Base-by-base conservation (phyloP, 2,888 invertebrate species). In the Tuberolachnus salignus region DNA sequence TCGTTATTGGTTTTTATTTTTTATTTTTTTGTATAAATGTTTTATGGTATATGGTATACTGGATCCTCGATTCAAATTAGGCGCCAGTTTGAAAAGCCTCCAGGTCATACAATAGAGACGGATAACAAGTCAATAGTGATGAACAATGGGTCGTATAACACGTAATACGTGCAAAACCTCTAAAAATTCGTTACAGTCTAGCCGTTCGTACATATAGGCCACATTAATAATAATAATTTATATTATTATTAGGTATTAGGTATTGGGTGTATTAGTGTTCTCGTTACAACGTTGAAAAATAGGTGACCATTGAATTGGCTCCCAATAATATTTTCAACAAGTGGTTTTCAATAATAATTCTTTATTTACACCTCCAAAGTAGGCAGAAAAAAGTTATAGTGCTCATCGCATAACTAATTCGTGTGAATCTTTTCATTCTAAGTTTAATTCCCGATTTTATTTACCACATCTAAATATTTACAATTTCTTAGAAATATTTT, bases 161-260 rank as follows among this genome's bases (percentile, higher is more conserved):
- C 16, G 13, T 19, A 21, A 23, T 21, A n/a, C 44, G 53, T 53
- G 53, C 53, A 74, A 64, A 44, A 53, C 73, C 53, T 73, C 63
- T 23, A 13, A 44, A 73, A 64, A 64, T 74, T 64, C 73, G 63
- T 42, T 53, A 64, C 73, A 53, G 73, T 74, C 73, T 42, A n/a
- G 44, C 72, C 21, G 26, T 51, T 61, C 19, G 49, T 61, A 19
- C 3, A 19, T 13, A 44, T 21, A 23, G 44, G 44, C 53, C 21
- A 74, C 53, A n/a, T 74, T 4, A 64, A 74, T 74, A 9, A 73
- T 51, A 16, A 21, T 53, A 55, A 67, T 46, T n/a, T 14, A 46
- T 64, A 16, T 21, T 21, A n/a, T 2, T 34, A 13, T 34, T 34
- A 34, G 34, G 3, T 34, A 34, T 34, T 34, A 3, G 34, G 34